These are phyloP conservation scores for Nipponia nippon DNA, from an alignment of 2,113 vertebrate species.

Conservation along the genomic window DNA sequence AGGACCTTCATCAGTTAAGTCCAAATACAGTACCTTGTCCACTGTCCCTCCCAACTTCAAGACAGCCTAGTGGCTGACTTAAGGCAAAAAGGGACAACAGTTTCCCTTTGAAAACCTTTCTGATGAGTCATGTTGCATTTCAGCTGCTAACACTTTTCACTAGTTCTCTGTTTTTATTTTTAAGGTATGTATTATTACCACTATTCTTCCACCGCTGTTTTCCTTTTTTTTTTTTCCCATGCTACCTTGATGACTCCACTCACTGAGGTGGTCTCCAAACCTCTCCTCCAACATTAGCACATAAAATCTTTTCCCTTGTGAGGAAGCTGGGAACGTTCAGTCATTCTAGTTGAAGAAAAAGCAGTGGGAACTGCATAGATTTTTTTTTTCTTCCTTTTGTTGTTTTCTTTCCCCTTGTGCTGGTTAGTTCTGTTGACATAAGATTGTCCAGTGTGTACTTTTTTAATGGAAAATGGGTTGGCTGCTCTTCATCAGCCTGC, in stretches of 20 bases:
- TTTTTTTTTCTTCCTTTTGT: neutral
- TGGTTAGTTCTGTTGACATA: neutral
- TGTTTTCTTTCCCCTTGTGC: neutral
- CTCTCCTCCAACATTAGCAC: neutral
- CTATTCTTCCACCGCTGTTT: neutral
- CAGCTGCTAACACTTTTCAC: neutral
- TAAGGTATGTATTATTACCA: neutral
- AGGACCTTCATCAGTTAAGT: neutral
- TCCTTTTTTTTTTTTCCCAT: neutral
- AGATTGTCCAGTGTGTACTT: neutral
- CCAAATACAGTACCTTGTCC: neutral
- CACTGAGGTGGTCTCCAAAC: neutral
- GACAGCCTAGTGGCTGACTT: neutral
- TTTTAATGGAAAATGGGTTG: neutral
- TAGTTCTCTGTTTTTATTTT: neutral
- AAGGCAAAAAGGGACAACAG: neutral
- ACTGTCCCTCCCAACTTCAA: neutral
- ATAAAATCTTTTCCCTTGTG: neutral
- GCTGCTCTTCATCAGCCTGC: neutral
- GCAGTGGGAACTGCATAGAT: neutral
- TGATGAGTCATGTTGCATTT: neutral
- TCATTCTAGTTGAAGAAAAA: neutral
- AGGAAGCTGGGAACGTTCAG: neutral
- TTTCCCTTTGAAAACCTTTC: neutral
- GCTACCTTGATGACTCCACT: neutral